Evolutionary conservation across 2,113 vertebrate genomes (phyloP), one percentile per base, ranked within the genome.

Genomic region (Aplodontia rufa): DNA sequence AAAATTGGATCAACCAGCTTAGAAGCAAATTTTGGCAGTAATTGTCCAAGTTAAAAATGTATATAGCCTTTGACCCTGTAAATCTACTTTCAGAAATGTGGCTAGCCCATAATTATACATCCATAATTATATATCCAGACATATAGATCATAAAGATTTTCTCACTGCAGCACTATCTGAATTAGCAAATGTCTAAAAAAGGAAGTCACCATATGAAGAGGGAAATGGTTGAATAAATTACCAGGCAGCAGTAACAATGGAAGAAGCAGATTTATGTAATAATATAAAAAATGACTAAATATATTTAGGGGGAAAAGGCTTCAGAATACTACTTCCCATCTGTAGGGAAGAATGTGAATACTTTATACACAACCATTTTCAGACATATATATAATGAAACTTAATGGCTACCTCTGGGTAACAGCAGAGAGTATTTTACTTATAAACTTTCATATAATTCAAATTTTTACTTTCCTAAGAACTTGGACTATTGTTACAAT

Each of bases 1-100:
- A 89, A 60, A 82, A 89, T 69, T 20, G 4, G 26, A 89, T n/a
- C 66, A 74, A 87, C 51, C 47, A 47, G 28, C 62, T 26, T 83
- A 6, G 49, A 87, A 58, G 81, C 19, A 88, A 40, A 72, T 53
- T 90, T 90, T 95, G 86, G 12, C 47, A 81, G 24, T 76, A 71
- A 81, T 4, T 75, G 85, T 78, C 80, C 68, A 91, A 76, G 92
- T 92, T 87, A 83, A 95, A 60, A 93, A 86, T 68, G 76, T 4
- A 76, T 17, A 85, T 32, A 68, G 66, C 7, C n/a, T 94, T 64
- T 94, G 40, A 45, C 9, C 13, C 40, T 76, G 9, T 84, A 68
- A 93, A 68, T 90, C 71, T 95, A 55, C 76, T 64, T 92, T 96
- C 37, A 74, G 60, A 91, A 90, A 93, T 30, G 90, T 51, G 64